These are phyloP conservation scores for Acrossocheilus wenchowensis DNA, from an alignment of 2,797 vertebrate species.

Conservation along the genomic window DNA sequence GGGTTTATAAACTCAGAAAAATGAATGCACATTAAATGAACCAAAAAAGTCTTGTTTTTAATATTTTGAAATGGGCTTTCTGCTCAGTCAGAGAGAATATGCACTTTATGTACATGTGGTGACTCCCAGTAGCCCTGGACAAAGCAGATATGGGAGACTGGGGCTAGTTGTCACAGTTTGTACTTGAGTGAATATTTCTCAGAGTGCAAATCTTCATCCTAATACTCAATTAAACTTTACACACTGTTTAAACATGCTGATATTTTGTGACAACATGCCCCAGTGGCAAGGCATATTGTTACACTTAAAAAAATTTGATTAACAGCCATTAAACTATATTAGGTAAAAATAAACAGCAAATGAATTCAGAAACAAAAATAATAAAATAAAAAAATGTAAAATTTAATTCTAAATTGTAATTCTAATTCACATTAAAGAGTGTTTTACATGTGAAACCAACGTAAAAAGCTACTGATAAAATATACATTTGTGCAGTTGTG, in stretches of 20 bases:
- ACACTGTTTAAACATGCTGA: background rate
- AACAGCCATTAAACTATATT: background rate
- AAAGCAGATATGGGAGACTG: background rate
- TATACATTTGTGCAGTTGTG: background rate
- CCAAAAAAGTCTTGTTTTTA: background rate
- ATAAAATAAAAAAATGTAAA: background rate
- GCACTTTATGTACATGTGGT: background rate
- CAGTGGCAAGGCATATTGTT: no score
- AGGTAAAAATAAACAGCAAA: background rate
- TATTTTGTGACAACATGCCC: conserved; percentile 7
- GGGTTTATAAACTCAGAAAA: conserved; percentile 4
- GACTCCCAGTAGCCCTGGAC: background rate
- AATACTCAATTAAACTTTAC: background rate
- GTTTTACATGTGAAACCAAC: background rate
- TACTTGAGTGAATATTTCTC: background rate
- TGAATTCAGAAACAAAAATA: background rate
- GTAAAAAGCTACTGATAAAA: background rate
- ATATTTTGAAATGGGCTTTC: conserved; percentile 8
- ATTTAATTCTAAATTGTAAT: no score
- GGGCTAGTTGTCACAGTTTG: conserved; percentile 14
- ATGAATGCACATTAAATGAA: background rate
- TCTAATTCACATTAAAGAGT: background rate
- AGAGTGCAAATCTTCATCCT: background rate
- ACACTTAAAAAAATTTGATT: background rate
- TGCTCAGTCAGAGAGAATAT: background rate